Base-by-base conservation (phyloP, 1,140 invertebrate species). In the Cyclargus thomasi region DNA sequence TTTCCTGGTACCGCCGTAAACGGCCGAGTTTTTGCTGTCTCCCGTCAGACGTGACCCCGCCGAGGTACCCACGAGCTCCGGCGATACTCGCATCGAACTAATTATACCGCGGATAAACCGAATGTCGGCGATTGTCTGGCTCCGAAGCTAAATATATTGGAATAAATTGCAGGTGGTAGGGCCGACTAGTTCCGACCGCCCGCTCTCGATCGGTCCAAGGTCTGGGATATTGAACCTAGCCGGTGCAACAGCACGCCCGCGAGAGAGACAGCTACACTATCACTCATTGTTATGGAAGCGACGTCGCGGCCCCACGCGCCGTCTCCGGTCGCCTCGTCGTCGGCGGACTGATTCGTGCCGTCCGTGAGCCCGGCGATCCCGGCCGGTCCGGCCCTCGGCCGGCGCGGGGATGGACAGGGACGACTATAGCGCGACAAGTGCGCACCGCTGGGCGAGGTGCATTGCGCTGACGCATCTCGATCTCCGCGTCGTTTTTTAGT, bases 171-270 rank as follows among this genome's bases (percentile, higher is more conserved):
- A 83, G 84, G 82, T 86, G 81, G 78, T 72, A 75, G 74, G 76
- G 75, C 82, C 29, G 29, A 88, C 84, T 88, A 86, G 86, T 85
- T 86, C 82, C 66, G 77, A 85, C 79, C 79, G 82, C 73, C 74
- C 75, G 71, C 77, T 87, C 81, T 82, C 80, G 79, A 80, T 78
- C 81, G 80, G 79, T 70, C 83, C 85, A 88, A 88, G 85, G 85
- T 84, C 85, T 88, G 87, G 86, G 85, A 86, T 90, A 86, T 90
- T 90, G 85, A 90, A 90, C 85, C 80, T 88, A 79, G 74, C 77
- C 79, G 82, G 81, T 79, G 79, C 83, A 82, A 82, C 82, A 82
- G 79, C 82, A 85, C 81, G 72, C 68, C 77, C 80, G 83, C 78
- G 85, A 86, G 79, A 85, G 85, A 78, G 83, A 86, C 80, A 83